Evolutionary conservation across 2,888 invertebrate species (phyloP).

Genomic region (Drosophila lacicola): DNA sequence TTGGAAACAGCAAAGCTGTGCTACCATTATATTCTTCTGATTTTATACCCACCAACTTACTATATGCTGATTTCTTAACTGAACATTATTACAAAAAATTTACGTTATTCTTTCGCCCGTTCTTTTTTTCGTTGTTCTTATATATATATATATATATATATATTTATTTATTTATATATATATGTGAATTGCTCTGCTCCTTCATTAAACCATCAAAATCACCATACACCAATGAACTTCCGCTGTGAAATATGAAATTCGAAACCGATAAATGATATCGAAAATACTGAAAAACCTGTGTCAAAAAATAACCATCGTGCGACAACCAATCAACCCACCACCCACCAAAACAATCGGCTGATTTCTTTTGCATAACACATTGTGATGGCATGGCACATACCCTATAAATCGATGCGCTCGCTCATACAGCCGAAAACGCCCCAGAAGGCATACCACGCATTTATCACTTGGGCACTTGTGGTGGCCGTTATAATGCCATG

Average conservation of each 20-base stretch:
- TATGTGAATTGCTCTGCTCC: constrained; percentile 52
- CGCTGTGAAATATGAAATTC: constrained; percentile 39
- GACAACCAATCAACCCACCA: constrained; percentile 38
- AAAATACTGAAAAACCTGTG: constrained; percentile 24
- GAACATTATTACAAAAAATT: constrained; percentile 32
- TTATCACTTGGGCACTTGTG: constrained; percentile 99
- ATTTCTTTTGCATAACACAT: constrained; percentile 60
- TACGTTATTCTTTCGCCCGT: constrained; percentile 41
- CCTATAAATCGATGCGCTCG: constrained; percentile 38
- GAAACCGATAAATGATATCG: constrained; percentile 20
- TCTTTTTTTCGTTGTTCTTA: constrained; percentile 56
- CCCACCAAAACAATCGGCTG: constrained; percentile 41
- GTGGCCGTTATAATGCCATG: constrained; percentile 99
- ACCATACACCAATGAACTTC: constrained; percentile 36
- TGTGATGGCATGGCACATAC: constrained; percentile 68
- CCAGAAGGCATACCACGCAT: constrained; percentile 99
- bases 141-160: constrained; percentile 12
- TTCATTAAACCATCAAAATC: constrained; percentile 50
- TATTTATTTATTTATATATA: neutral
- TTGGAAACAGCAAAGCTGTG: constrained; percentile 35
- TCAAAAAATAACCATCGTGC: constrained; percentile 36
- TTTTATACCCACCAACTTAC: constrained; percentile 55
- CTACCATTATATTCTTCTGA: constrained; percentile 42
- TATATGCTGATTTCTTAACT: constrained; percentile 55
- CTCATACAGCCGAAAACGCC: constrained; percentile 80